Conservation (phyloP, 2,888 invertebrate genomes). For the Zaprionus bogoriensis region DNA sequence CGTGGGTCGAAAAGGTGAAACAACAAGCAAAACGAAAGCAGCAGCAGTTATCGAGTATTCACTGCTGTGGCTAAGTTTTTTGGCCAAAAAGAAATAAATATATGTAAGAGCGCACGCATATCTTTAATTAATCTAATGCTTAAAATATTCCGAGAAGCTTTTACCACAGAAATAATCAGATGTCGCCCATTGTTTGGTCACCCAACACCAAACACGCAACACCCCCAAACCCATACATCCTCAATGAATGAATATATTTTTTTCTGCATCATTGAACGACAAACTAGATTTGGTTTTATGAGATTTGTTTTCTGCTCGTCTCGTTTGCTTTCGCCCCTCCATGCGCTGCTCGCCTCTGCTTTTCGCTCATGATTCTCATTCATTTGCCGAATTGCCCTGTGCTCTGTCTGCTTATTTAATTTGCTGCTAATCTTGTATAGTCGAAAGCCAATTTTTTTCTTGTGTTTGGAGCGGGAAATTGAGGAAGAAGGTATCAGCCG, state of each 20-base stretch:
- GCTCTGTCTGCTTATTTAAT: conserved; percentile 70
- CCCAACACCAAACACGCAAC: background rate
- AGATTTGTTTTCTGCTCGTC: conserved; percentile 68
- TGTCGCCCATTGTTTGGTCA: conserved; percentile 47
- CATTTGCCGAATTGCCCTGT: conserved; percentile 47
- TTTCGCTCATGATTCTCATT: conserved; percentile 32
- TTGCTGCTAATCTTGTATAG: conserved; percentile 75
- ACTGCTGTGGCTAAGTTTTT: too few relatives aligned
- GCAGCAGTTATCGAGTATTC: too few relatives aligned
- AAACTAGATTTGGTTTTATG: conserved; percentile 77
- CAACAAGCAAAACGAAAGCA: background rate
- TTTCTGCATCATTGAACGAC: conserved; percentile 77
- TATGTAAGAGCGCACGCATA: background rate
- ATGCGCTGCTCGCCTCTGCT: background rate
- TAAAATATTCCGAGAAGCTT: conserved; percentile 6
- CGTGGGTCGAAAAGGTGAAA: conserved; percentile 10
- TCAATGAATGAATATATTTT: conserved; percentile 62
- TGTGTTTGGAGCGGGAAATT: background rate
- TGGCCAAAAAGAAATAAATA: too few relatives aligned
- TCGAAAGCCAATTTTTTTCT: conserved; percentile 58
- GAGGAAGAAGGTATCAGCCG: background rate
- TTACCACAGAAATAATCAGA: conserved; percentile 10
- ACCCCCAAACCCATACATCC: conserved; percentile 4
- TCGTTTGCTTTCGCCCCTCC: conserved; percentile 40
- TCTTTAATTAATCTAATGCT: background rate